These are phyloP conservation scores for Porites lutea DNA, from an alignment of 64 coral and sea anemone species.

Conservation along the genomic window DNA sequence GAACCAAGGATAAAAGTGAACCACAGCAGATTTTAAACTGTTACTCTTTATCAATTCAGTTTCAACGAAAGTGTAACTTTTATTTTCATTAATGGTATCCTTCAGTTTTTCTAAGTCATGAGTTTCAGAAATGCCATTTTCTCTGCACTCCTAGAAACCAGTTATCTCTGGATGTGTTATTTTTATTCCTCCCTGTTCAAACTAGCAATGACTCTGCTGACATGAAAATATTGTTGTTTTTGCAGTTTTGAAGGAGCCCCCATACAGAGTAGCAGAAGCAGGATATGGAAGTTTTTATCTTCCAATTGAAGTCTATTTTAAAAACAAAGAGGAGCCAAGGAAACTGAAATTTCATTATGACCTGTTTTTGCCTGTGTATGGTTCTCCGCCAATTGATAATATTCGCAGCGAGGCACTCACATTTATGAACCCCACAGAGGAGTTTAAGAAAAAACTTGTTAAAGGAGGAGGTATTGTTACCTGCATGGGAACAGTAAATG, in stretches of 20 bases:
- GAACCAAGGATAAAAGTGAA: too few species aligned
- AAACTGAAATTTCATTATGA: slow-evolving; percentile 92
- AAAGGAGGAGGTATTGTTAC: slow-evolving; percentile 78
- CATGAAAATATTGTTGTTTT: background rate
- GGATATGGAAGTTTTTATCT: slow-evolving; percentile 96
- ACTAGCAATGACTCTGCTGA: too few species aligned
- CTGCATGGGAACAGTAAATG: slow-evolving; percentile 47
- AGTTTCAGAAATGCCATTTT: too few species aligned
- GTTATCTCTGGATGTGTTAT: too few species aligned
- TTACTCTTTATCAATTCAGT: too few species aligned
- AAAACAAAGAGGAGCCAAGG: slow-evolving; percentile 95
- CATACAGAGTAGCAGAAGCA: slow-evolving; percentile 86
- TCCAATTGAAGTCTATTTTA: slow-evolving; percentile 93
- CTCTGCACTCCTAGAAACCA: too few species aligned
- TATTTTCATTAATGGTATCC: too few species aligned
- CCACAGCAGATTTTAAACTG: too few species aligned
- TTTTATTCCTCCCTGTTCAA: too few species aligned
- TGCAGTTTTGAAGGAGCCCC: slow-evolving; percentile 89
- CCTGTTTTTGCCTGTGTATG: slow-evolving; percentile 82
- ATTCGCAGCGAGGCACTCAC: slow-evolving; percentile 94
- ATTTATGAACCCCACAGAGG: slow-evolving; percentile 93
- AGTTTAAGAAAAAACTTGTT: slow-evolving; percentile 93
- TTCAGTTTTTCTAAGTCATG: too few species aligned
- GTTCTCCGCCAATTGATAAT: slow-evolving; percentile 77
- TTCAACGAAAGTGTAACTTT: too few species aligned